Evolutionary conservation across 1,140 invertebrate species (phyloP).

Genomic region (Solenopsis fugax): DNA sequence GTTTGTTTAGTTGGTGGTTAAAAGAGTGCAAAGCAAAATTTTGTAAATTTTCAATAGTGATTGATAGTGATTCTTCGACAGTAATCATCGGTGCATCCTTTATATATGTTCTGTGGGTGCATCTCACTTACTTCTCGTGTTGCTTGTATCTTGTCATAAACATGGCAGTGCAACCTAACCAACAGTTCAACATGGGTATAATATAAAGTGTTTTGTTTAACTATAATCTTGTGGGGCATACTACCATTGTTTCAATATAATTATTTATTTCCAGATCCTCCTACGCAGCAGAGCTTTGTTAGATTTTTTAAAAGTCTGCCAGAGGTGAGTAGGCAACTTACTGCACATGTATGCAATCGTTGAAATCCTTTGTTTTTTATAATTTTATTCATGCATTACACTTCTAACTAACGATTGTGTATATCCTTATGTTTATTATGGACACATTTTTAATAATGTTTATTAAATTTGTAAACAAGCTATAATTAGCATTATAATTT

Average conservation of each 20-base stretch:
- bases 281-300: conserved; percentile 88
- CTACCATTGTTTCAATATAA: conserved; percentile 13
- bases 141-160: conserved; percentile 46
- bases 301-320: conserved; percentile 88
- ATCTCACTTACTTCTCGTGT: neutral
- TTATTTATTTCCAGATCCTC: conserved; percentile 85
- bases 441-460: neutral
- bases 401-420: neutral
- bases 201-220: conserved; percentile 6
- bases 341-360: neutral
- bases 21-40: neutral
- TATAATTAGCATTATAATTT: neutral
- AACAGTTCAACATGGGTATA: conserved; percentile 79
- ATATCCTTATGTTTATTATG: neutral
- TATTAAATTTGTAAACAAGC: neutral
- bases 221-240: neutral
- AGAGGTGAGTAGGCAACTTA: conserved; percentile 86
- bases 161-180: conserved; percentile 80
- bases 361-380: neutral
- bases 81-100: neutral
- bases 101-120: too few species aligned
- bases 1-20: too few species aligned
- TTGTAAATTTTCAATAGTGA: neutral
- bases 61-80: neutral
- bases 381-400: neutral